A percentile compares a stretch with the other conserved stretches of the same genome.
phyloP scores from a whole-genome alignment of 2,113 vertebrate species.

The Solea solea region DNA sequence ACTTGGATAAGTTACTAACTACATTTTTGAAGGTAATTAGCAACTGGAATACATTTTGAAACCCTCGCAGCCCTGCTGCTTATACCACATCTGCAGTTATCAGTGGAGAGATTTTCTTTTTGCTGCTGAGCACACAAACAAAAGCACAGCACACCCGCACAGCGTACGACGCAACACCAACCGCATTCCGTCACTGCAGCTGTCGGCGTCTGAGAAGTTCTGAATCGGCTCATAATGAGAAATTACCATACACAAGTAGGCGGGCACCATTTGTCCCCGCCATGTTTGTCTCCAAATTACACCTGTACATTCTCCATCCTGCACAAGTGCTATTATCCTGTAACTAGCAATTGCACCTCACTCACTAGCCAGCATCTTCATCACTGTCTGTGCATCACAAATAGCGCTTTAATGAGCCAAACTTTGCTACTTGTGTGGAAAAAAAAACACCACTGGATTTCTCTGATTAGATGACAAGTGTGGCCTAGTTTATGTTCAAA shows the following conservation, averaged over 20 bases:
- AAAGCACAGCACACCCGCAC: neutral
- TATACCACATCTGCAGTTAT: neutral
- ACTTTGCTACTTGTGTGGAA: slow-evolving; percentile 47
- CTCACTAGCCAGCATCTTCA: slow-evolving; percentile 49
- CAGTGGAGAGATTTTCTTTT: slow-evolving; percentile 8
- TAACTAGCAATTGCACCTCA: slow-evolving; percentile 50
- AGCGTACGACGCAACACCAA: neutral
- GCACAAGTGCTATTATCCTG: slow-evolving; percentile 50
- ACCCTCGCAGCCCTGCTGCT: too few relatives aligned
- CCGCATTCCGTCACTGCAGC: slow-evolving; percentile 51
- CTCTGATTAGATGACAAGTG: slow-evolving; percentile 42
- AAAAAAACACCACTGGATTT: slow-evolving; percentile 2
- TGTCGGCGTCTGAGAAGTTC: slow-evolving; percentile 49
- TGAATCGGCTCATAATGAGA: slow-evolving; percentile 60
- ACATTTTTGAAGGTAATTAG: too few relatives aligned
- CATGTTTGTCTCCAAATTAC: slow-evolving; percentile 57
- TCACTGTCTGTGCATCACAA: slow-evolving; percentile 20
- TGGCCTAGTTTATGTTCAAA: slow-evolving; percentile 46
- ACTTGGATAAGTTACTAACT: too few relatives aligned
- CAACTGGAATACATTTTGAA: too few relatives aligned
- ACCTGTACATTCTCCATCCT: slow-evolving; percentile 60
- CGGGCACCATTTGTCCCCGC: slow-evolving; percentile 54
- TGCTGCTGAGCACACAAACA: slow-evolving; percentile 18
- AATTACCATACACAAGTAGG: slow-evolving; percentile 62
- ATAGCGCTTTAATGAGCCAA: slow-evolving; percentile 54